Percentiles rank a stretch among this genome's conserved stretches.
Conservation (phyloP, 2,113 vertebrate species). For the Bos indicus region DNA sequence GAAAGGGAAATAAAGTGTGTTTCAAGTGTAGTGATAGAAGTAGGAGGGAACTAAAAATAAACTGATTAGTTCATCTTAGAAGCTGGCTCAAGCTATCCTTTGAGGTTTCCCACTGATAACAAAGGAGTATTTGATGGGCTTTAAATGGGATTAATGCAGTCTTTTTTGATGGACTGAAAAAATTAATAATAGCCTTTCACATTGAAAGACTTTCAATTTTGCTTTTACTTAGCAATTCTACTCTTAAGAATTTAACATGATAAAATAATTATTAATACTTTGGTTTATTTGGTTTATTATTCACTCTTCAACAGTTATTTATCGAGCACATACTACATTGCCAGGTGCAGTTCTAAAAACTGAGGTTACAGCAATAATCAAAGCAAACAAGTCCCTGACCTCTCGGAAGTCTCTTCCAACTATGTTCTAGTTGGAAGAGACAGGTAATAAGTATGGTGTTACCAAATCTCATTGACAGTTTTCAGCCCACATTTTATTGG, state of each 20-base stretch:
- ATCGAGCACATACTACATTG: not conserved
- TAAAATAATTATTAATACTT: not conserved
- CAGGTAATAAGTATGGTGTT: not conserved
- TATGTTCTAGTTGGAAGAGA: not conserved
- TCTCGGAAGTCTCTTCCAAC: not conserved
- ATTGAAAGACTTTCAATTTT: not conserved
- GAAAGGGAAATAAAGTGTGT: not conserved
- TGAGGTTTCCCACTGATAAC: not conserved
- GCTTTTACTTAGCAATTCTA: not conserved
- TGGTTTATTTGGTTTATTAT: not conserved
- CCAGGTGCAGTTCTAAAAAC: not conserved
- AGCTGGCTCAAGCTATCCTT: not conserved
- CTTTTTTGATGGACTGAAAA: not conserved
- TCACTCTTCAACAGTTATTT: not conserved
- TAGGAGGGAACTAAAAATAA: not conserved
- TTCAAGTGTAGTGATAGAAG: not conserved
- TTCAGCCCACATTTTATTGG: not conserved
- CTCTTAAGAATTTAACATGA: constrained; percentile 3
- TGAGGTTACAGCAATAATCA: not conserved
- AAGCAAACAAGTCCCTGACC: not conserved
- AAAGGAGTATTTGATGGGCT: not conserved
- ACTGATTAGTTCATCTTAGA: not conserved
- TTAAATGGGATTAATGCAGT: not conserved
- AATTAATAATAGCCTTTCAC: not conserved
- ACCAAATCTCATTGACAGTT: not conserved